Evolutionary conservation across 2,888 invertebrate genomes (phyloP).

Genomic region (Pheosia gnoma): DNA sequence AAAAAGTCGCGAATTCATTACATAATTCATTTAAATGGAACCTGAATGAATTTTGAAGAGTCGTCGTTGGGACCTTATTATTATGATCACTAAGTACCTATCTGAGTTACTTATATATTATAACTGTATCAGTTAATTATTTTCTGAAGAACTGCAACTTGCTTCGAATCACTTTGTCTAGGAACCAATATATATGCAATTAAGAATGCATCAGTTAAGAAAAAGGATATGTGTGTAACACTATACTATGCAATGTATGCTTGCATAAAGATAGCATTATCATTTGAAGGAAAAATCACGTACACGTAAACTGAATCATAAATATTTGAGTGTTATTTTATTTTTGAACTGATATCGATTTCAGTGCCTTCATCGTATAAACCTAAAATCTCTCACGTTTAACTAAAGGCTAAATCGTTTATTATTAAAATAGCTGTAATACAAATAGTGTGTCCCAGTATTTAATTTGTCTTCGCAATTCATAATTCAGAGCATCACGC

Average conservation of each 20-base stretch:
- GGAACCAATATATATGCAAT: neutral
- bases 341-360: slow-evolving; percentile 34
- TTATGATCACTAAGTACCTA: no score
- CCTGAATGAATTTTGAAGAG: no score
- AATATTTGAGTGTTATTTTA: slow-evolving; percentile 32
- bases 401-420: slow-evolving; percentile 14
- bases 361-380: no score
- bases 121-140: no score
- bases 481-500: slow-evolving; percentile 55
- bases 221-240: neutral
- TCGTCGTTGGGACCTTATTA: no score
- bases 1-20: neutral
- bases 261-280: neutral
- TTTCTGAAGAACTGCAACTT: no score
- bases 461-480: slow-evolving; percentile 23
- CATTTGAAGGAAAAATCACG: slow-evolving; percentile 37
- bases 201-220: neutral
- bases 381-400: no score
- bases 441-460: slow-evolving; percentile 32
- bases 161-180: neutral
- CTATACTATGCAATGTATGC: neutral
- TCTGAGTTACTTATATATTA: no score
- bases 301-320: slow-evolving; percentile 39
- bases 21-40: neutral
- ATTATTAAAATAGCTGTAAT: slow-evolving; percentile 16